Conservation (phyloP, 1,140 invertebrate species). For the Notospermus geniculatus region DNA sequence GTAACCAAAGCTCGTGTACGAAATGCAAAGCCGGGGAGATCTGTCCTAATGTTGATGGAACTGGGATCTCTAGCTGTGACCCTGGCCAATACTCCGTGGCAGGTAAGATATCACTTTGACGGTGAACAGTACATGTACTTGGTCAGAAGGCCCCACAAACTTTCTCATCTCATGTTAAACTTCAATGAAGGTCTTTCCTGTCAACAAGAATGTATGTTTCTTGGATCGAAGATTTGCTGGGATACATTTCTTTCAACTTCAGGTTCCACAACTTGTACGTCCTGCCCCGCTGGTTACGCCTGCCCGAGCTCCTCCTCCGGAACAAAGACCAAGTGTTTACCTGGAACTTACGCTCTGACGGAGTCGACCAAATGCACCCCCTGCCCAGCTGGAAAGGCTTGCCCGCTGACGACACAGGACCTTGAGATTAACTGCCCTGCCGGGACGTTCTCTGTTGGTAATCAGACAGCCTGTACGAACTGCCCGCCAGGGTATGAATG, state of each 20-base stretch:
- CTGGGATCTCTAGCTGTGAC: slow-evolving; percentile 14
- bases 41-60: slow-evolving; percentile 19
- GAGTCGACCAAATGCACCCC: slow-evolving; percentile 30
- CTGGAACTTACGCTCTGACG: slow-evolving; percentile 30
- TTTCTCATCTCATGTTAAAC: too few species aligned
- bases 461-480: slow-evolving; percentile 32
- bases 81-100: slow-evolving; percentile 19
- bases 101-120: slow-evolving; percentile 3
- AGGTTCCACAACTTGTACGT: slow-evolving; percentile 28
- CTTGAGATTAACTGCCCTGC: slow-evolving; percentile 27
- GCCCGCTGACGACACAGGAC: slow-evolving; percentile 29
- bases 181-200: too few species aligned
- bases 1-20: slow-evolving; percentile 16
- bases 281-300: slow-evolving; percentile 32
- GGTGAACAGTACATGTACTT: background rate
- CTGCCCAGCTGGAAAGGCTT: slow-evolving; percentile 38
- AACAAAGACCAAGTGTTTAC: slow-evolving; percentile 27
- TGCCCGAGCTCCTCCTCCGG: slow-evolving; percentile 35
- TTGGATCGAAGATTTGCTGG: too few species aligned
- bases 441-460: slow-evolving; percentile 37
- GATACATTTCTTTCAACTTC: too few species aligned
- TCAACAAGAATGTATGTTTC: too few species aligned
- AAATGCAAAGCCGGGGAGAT: slow-evolving; percentile 17
- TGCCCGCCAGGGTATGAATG: slow-evolving; percentile 40
- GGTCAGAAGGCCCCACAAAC: background rate